Evolutionary conservation across 1,140 invertebrate genomes (phyloP).

Genomic region (Oncopodura yosiiana): DNA sequence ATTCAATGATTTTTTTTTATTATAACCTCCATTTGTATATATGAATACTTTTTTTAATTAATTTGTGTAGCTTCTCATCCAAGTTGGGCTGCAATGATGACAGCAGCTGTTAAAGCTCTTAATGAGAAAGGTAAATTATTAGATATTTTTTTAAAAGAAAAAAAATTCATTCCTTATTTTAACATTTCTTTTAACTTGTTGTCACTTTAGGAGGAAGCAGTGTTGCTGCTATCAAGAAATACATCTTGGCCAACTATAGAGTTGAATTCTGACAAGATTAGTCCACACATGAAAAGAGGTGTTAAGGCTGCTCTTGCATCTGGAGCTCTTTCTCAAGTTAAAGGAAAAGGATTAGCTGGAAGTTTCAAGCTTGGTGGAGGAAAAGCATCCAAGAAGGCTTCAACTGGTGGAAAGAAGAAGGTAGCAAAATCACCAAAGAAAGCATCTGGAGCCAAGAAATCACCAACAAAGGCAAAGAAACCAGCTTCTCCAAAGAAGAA

Average conservation of each 20-base stretch:
- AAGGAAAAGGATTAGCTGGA: slow-evolving; percentile 52
- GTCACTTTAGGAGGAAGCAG: slow-evolving; percentile 53
- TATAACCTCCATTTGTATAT: too few relatives aligned
- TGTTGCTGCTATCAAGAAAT: slow-evolving; percentile 54
- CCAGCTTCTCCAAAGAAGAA: slow-evolving; percentile 18
- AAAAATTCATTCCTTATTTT: too few relatives aligned
- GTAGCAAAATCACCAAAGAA: slow-evolving; percentile 21
- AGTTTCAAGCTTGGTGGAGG: slow-evolving; percentile 47
- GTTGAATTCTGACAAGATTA: slow-evolving; percentile 49
- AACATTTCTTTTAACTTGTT: too few relatives aligned
- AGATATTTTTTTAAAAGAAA: too few relatives aligned
- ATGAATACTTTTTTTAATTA: too few relatives aligned
- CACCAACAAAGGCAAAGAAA: slow-evolving; percentile 34
- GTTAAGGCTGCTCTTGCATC: slow-evolving; percentile 48
- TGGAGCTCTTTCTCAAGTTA: slow-evolving; percentile 47
- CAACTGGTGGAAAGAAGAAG: slow-evolving; percentile 25
- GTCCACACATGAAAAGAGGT: slow-evolving; percentile 52
- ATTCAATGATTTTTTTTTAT: too few relatives aligned
- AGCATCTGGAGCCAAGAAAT: slow-evolving; percentile 15
- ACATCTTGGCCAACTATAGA: slow-evolving; percentile 49
- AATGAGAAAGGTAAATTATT: slow-evolving; percentile 53
- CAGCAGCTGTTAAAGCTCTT: slow-evolving; percentile 48
- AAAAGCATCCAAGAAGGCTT: slow-evolving; percentile 36
- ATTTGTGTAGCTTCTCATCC: slow-evolving; percentile 37
- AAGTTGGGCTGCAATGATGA: slow-evolving; percentile 39